Base-by-base conservation (phyloP, 2,888 invertebrate species). In the Nipponacmea schrenckii region DNA sequence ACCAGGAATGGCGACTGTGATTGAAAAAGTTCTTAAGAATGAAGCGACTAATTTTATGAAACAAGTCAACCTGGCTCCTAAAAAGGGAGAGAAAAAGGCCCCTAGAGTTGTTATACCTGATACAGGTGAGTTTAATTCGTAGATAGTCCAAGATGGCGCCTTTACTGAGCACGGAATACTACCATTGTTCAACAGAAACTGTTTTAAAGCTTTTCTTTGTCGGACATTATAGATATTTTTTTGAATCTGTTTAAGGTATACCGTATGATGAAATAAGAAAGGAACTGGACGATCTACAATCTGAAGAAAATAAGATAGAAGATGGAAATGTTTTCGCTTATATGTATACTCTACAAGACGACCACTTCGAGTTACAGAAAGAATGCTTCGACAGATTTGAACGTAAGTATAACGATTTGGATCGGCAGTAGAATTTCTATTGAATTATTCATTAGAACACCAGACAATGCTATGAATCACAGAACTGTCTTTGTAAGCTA, bases 251-350 rank as follows among this genome's bases (percentile, higher is more conserved):
- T 39, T n/a, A 68, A 85, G 86, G 85, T 20, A 73, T 83, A 31
- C 66, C 81, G 0, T 68, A 69, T 5, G 83, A 82, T 0, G 80
- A 84, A 46, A 73, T 87, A 20, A 62, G 80, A 15, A 64, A 76
- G 67, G 79, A 83, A 70, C 81, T 87, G 81, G 74, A 72, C 31
- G 72, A 68, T 20, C 65, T 86, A 73, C 80, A 83, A 68, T 74
- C 77, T 27, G 70, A 76, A 24, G 83, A 87, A 50, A 74, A 79
- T 7, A 75, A 83, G 64, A 80, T 83, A 12, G 79, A 81, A 26
- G 82, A 85, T 8, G 84, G 86, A 0, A 82, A 83, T 67, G 80
- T 86, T 24, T 87, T 87, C 66, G 87, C 87, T 20, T 86, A 86
- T 67, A 80, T 83, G 20, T 87, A 87, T 76, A 87, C 87, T 0